phyloP scores from a whole-genome alignment of 2,797 vertebrate genomes.

The Pseudotriccus pelzelni region DNA sequence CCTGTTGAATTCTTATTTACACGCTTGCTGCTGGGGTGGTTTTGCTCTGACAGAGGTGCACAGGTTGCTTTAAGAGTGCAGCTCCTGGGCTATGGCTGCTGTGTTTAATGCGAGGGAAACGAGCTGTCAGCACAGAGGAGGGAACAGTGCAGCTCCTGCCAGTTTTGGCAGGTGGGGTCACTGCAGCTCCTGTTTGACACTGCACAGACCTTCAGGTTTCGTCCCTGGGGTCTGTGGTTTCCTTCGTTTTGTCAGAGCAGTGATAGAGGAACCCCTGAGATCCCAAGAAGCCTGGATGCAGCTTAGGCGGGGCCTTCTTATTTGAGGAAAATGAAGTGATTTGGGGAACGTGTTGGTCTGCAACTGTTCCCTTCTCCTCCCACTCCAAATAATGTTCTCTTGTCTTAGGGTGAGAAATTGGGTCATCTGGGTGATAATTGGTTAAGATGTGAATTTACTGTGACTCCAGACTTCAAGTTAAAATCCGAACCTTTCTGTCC shows the following conservation, averaged over 20 bases:
- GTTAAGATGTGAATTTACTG: background rate
- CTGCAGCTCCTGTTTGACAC: background rate
- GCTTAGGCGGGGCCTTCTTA: background rate
- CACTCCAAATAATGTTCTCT: background rate
- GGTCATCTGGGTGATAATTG: background rate
- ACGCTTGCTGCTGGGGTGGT: background rate
- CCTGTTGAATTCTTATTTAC: background rate
- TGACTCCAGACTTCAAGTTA: background rate
- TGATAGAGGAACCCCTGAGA: background rate
- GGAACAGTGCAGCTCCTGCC: background rate
- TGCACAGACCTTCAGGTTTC: background rate
- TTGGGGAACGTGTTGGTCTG: background rate
- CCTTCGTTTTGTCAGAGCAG: background rate
- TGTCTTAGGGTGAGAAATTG: background rate
- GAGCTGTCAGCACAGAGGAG: background rate
- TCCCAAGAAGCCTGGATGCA: background rate
- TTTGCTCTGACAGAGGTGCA: background rate
- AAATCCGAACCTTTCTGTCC: background rate
- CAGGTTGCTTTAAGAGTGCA: background rate
- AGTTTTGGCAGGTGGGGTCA: background rate
- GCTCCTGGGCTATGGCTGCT: background rate
- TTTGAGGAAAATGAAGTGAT: background rate
- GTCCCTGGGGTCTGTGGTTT: background rate
- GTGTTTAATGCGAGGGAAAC: background rate
- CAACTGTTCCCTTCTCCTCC: background rate